Evolutionary conservation across 2,888 invertebrate species (phyloP).

Genomic region (Adelphocoris suturalis): DNA sequence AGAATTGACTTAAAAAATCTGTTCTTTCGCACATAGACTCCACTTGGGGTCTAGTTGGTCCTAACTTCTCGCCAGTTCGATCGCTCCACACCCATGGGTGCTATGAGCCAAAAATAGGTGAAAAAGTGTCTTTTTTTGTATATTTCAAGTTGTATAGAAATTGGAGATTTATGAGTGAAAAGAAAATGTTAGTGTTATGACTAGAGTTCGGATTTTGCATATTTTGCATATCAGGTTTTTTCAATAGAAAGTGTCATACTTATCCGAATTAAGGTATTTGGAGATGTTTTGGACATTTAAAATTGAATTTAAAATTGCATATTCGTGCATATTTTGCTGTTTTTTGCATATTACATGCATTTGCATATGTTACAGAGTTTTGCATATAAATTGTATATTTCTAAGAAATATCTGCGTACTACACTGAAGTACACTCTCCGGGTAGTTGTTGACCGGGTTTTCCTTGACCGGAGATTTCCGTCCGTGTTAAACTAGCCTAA

Average conservation of each 20-base stretch:
- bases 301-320: neutral
- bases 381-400: conserved; percentile 22
- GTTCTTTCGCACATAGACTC: too few species aligned
- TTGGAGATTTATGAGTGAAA: too few species aligned
- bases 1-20: too few species aligned
- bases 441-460: conserved; percentile 42
- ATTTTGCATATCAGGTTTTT: conserved; percentile 45
- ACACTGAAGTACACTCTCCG: neutral
- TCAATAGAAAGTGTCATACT: conserved; percentile 43
- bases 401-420: conserved; percentile 41
- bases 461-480: conserved; percentile 4
- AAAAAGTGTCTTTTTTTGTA: too few species aligned
- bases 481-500: conserved; percentile 14
- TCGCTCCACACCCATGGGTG: too few species aligned
- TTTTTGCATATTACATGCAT: conserved; percentile 6
- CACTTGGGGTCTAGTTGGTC: too few species aligned
- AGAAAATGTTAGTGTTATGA: neutral
- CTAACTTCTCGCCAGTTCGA: too few species aligned
- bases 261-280: conserved; percentile 33
- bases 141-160: too few species aligned
- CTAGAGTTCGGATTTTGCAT: conserved; percentile 39
- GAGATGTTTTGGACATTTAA: conserved; percentile 36
- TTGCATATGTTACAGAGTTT: too few species aligned
- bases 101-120: too few species aligned
- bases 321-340: conserved; percentile 18